Evolutionary conservation across 1,140 invertebrate genomes (phyloP).

Genomic region (Sinella curviseta): DNA sequence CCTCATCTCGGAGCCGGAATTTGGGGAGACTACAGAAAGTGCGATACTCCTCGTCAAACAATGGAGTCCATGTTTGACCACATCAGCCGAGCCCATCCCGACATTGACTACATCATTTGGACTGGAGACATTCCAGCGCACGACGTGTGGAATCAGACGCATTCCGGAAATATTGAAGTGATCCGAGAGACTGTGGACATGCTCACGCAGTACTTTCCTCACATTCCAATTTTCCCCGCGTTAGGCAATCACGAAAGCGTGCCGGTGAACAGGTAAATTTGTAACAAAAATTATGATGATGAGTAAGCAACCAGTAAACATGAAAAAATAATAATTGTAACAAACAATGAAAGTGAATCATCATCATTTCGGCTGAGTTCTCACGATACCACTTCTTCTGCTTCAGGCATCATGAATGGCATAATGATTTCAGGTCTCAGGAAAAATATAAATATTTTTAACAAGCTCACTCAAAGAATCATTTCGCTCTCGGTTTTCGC

Average conservation of each 20-base stretch:
- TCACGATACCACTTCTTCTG: too few relatives aligned
- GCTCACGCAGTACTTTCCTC: conserved; percentile 82
- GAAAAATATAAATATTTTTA: too few relatives aligned
- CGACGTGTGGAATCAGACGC: conserved; percentile 95
- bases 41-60: conserved; percentile 85
- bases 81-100: conserved; percentile 78
- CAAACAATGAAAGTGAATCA: too few relatives aligned
- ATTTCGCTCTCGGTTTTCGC: conserved; percentile 15
- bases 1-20: conserved; percentile 76
- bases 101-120: conserved; percentile 97
- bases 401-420: too few relatives aligned
- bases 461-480: not conserved
- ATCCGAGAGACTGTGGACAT: conserved; percentile 80
- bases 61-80: conserved; percentile 89
- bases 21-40: conserved; percentile 91
- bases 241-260: conserved; percentile 95
- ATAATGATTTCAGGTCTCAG: too few relatives aligned
- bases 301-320: not conserved
- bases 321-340: not conserved
- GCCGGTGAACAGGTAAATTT: conserved; percentile 85
- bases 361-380: too few relatives aligned
- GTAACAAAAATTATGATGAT: not conserved
- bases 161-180: conserved; percentile 81
- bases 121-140: conserved; percentile 96
- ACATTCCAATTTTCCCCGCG: conserved; percentile 87